Base-by-base conservation (phyloP, 2,113 vertebrate species). In the Chionomys nivalis region DNA sequence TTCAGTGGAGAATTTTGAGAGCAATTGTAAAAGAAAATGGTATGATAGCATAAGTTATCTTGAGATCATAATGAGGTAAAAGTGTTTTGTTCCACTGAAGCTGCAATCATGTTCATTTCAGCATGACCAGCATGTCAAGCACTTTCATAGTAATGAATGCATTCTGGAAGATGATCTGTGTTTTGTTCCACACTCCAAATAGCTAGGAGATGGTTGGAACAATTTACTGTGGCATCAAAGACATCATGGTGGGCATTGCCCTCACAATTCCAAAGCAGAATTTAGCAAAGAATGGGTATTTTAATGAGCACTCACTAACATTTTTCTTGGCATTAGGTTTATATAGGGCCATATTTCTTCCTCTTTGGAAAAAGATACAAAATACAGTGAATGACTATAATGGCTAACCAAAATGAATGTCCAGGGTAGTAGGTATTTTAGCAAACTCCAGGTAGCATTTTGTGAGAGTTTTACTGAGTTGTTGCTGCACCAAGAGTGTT, bases 101-200 rank as follows among this genome's bases (percentile, higher is more conserved):
- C 88, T 92, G 85, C 61, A 96, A 44, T 92, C 19, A 94, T 77
- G 93, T 96, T 97, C 87, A 96, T 93, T 97, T 97, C 65, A 94
- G 49, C 63, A 90, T 47, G 90, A 33, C 85, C 97, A 97, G 47
- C 23, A 96, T 92, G 96, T 96, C 94, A 92, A 95, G 72, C 49
- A 97, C 90, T 97, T 93, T 98, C 97, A 97, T 97, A 63, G 26
- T 93, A 95, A 98, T 95, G 97, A 97, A 81, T 12, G 58, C 77
- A 91, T 97, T 97, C 76, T 86, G 94, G 73, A 94, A 94, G 86
- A 97, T 93, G 96, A 89, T 63, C 77, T 97, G 2, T 68, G 86
- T 96, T 92, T 97, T 94, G 36, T 96, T 92, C 95, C 66, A 91
- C 36, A 81, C 92, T 97, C 93, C 92, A 96, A 95, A 98, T 97